Evolutionary conservation across 2,113 vertebrate genomes (phyloP), one percentile per base, ranked within the genome.

Genomic region (Erythrocebus patas): DNA sequence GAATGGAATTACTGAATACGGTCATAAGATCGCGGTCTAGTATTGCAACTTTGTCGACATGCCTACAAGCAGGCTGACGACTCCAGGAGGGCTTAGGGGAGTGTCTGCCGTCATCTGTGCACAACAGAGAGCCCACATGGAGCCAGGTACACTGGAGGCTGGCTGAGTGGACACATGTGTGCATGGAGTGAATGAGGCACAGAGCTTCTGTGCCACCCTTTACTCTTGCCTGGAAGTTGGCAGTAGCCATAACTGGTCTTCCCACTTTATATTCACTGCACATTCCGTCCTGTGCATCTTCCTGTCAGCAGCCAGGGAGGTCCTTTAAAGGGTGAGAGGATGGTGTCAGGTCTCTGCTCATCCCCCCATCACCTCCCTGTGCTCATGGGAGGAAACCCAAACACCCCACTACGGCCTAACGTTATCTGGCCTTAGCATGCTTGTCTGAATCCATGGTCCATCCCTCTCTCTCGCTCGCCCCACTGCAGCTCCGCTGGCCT

Each of bases 391-490:
- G 9, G 2, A 38, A 78, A 45, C 13, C 52, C 61, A 38, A 8
- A 32, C 43, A 35, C 45, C 17, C 50, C 27, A 8, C 40, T 8
- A 0, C 0, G 12, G 27, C 86, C 59, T 12, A 2, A 2, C 0
- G 16, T 40, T 22, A 17, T 70, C 18, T 38, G 73, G 32, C n/a
- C 23, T 68, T 20, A 2, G 61, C 1, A 2, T 32, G 6, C 16
- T 11, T 16, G 0, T 83, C 50, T 1, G 1, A 6, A 16, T 48
- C 70, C 22, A 0, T 30, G 10, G 5, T 30, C 30, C 4, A 0
- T 32, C 23, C 35, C n/a, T 22, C 9, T n/a, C 30, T 10, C 11
- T 68, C 3, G 9, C 55, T 68, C 3, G 6, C 38, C 40, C 32
- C 76, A 45, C 55, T 14, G 40, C 20, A 8, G 82, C 55, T 20